Percentiles rank a stretch among this genome's conserved stretches.
phyloP scores from a whole-genome alignment of 2,113 vertebrate genomes.

The Alexandromys fortis region DNA sequence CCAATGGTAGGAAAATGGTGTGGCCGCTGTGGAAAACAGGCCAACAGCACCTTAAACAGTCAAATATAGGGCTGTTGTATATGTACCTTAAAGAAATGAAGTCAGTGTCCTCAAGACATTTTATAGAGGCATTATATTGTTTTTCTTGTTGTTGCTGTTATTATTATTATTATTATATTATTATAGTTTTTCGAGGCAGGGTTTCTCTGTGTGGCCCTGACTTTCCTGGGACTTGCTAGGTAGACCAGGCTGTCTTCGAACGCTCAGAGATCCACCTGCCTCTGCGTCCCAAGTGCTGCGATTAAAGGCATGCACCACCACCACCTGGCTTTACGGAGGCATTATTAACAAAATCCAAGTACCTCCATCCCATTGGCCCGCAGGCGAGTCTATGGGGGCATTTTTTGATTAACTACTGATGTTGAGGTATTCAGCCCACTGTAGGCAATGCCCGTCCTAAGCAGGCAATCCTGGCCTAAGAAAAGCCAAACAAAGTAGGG shows the following conservation, averaged over 20 bases:
- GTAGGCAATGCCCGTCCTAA: not conserved
- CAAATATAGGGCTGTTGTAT: not conserved
- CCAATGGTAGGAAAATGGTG: not conserved
- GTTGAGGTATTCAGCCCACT: not conserved
- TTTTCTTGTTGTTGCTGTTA: not conserved
- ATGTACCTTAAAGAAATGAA: constrained; percentile 1
- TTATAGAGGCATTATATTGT: not conserved
- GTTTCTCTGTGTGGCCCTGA: not conserved
- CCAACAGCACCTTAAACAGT: not conserved
- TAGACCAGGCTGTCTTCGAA: not conserved
- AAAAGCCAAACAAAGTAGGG: not conserved
- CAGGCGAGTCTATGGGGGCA: not conserved
- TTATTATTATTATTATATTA: not conserved
- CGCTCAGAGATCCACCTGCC: not conserved
- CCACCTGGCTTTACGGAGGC: not conserved
- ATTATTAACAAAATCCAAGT: not conserved
- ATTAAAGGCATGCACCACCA: not conserved
- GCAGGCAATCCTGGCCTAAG: not conserved
- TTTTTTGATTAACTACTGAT: not conserved
- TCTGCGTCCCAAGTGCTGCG: not conserved
- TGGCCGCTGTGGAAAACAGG: not conserved
- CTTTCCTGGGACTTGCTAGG: not conserved
- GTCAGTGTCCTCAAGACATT: not conserved
- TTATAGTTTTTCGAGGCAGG: not conserved
- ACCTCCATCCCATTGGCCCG: not conserved